A percentile compares a stretch with the other conserved stretches of the same genome.
Evolutionary conservation across 1,140 invertebrate genomes (phyloP).

Genomic region (Ridgeia piscesae): DNA sequence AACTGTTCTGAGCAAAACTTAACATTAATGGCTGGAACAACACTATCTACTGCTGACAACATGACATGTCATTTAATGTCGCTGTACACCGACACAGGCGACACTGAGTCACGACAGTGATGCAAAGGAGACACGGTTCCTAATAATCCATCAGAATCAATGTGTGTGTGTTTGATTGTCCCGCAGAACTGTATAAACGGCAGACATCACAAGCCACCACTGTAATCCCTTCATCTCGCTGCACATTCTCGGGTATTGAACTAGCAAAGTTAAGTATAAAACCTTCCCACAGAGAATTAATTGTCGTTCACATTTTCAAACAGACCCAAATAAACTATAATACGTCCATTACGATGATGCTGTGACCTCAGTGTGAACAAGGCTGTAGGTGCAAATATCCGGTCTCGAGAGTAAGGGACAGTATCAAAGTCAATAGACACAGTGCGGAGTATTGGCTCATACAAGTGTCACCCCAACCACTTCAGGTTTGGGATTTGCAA

Average conservation of each 20-base stretch:
- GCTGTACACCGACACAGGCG: background rate
- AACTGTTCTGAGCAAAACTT: background rate
- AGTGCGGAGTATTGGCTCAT: no score
- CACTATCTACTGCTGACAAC: background rate
- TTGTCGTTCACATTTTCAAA: background rate
- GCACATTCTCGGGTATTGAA: background rate
- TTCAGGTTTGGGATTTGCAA: no score
- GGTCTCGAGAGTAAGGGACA: no score
- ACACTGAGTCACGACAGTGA: background rate
- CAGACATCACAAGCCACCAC: background rate
- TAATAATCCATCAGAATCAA: background rate
- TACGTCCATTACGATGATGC: no score
- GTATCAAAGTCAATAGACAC: no score
- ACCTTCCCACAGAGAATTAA: background rate
- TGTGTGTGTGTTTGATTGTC: background rate
- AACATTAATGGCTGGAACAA: background rate
- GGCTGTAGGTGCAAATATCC: no score
- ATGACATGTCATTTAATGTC: background rate
- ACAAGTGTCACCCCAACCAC: no score
- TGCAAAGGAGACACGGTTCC: background rate
- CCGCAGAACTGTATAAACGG: background rate
- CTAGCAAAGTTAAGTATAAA: background rate
- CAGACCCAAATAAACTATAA: no score
- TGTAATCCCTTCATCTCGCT: background rate
- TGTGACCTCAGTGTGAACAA: no score